Base-by-base conservation (phyloP, 2,888 invertebrate species). In the Phengaris alcon region DNA sequence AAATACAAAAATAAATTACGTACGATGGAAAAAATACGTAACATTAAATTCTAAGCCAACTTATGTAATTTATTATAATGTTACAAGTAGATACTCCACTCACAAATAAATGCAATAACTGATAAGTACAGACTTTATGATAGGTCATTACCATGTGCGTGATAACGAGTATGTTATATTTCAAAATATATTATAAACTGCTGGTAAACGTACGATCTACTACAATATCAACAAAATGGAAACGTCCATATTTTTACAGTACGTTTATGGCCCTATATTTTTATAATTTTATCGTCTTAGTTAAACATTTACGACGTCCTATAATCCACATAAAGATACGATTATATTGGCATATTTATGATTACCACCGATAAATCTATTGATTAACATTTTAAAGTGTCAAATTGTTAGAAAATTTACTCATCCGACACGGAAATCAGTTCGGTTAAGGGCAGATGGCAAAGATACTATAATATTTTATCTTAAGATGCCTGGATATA, bases 241-340 rank as follows among this genome's bases (percentile, higher is more conserved):
- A 64, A 64, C 22, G 64, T 44, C 35, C 55, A n/a, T 7, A n/a
- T 6, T 55, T 9, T 15, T 35, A 35, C 44, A 44, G 64, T 64
- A 64, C 64, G 44, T 70, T 48, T 70, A 70, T 51, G 22, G 22
- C 51, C 48, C 48, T 15, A 51, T 70, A 48, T 70, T 51, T 70
- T 70, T 70, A 70, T 70, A 35, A 44, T 64, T 64, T 75, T 75
- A 75, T 75, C 74, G 69, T 68, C 68, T 68, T 54, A 75, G 68
- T 75, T 75, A 46, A 68, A 9, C 68, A 54, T 54, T 75, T 75
- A 70, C 22, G 12, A 70, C 70, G 15, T 46, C 69, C 69, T 75
- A 75, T 75, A 55, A 75, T 75, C 54, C 54, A 75, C 54, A 68
- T 75, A 75, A 68, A 75, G 68, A 68, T 74, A 59, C 44, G 73